Evolutionary conservation across 2,888 invertebrate species (phyloP).

Genomic region (Tinea trinotella): DNA sequence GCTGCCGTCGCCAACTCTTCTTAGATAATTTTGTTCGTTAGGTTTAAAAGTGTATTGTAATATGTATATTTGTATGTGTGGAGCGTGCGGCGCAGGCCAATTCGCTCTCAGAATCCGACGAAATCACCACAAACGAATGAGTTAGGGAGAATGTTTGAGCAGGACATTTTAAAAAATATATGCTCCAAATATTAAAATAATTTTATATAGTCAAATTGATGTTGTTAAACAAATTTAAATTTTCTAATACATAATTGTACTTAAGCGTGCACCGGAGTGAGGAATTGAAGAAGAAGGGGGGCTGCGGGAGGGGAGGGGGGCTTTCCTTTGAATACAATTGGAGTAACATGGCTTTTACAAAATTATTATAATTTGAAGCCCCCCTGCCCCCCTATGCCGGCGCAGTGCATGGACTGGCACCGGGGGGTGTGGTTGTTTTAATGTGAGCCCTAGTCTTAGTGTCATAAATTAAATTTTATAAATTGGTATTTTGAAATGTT

Average conservation of each 20-base stretch:
- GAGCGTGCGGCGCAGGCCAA: slow-evolving; percentile 52
- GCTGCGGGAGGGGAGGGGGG: not conserved
- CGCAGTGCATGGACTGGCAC: not conserved
- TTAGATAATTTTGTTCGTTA: slow-evolving; percentile 67
- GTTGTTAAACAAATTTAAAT: slow-evolving; percentile 66
- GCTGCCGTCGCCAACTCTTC: slow-evolving; percentile 44
- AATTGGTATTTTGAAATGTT: slow-evolving; percentile 9
- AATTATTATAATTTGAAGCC: too few relatives aligned
- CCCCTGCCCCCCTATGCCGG: too few relatives aligned
- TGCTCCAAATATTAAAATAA: slow-evolving; percentile 25
- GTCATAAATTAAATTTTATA: slow-evolving; percentile 41
- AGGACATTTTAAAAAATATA: slow-evolving; percentile 54
- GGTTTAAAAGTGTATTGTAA: slow-evolving; percentile 72
- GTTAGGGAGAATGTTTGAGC: slow-evolving; percentile 67
- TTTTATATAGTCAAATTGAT: slow-evolving; percentile 68
- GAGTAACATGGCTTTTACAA: not conserved
- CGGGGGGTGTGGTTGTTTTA: slow-evolving; percentile 34
- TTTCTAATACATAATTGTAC: slow-evolving; percentile 56
- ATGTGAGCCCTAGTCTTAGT: slow-evolving; percentile 69
- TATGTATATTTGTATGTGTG: slow-evolving; percentile 50
- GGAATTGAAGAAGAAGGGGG: not conserved
- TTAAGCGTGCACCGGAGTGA: slow-evolving; percentile 35
- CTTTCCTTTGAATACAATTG: not conserved
- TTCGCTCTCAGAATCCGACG: slow-evolving; percentile 58
- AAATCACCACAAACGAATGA: slow-evolving; percentile 33